Evolutionary conservation across 2,888 invertebrate species (phyloP), one percentile per base, ranked within the genome.

Genomic region (Ormyrus thymus): DNA sequence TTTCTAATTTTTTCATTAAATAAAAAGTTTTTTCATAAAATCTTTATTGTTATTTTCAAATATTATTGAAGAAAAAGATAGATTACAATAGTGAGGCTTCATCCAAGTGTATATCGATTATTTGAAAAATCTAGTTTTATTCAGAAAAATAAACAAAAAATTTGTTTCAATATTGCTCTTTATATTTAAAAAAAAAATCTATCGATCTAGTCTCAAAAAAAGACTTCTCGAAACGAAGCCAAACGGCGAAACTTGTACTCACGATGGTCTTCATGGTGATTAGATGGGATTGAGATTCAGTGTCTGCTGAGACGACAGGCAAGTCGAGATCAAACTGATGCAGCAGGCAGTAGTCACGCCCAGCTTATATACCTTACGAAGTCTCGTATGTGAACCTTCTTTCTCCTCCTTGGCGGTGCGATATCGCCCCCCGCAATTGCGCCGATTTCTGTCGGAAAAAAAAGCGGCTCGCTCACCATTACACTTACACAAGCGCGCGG

Each of bases 211-310:
- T 29, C 29, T 0, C 3, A 3, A 29, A 29, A 29, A 29, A 29
- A 29, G 3, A 29, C 4, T 0, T 29, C 29, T 29, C 29, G 29
- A 29, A 29, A 29, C 29, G 29, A 29, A 29, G 29, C 29, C 29
- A 29, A 29, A 29, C 29, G 4, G 29, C 29, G 29, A 29, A 29
- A 4, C 29, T 29, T 29, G 10, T 6, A 78, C 81, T 81, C 70
- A 81, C 81, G 61, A 81, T 72, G 43, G 69, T 81, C 70, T 78
- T 78, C 78, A 81, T 81, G 76, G 10, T 43, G 76, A 48, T 15
- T 8, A 58, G 58, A 50, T 11, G 51, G 3, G 15, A 11, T 65
- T 48, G 43, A 50, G 29, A 71, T 58, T 53, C 58, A 48, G 65
- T 29, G 29, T 70, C 65, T 53, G 65, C 51, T 43, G 43, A 50